Evolutionary conservation across 2,797 vertebrate genomes (phyloP), one percentile per base, ranked within the genome.

Genomic region (Sus cebifrons): DNA sequence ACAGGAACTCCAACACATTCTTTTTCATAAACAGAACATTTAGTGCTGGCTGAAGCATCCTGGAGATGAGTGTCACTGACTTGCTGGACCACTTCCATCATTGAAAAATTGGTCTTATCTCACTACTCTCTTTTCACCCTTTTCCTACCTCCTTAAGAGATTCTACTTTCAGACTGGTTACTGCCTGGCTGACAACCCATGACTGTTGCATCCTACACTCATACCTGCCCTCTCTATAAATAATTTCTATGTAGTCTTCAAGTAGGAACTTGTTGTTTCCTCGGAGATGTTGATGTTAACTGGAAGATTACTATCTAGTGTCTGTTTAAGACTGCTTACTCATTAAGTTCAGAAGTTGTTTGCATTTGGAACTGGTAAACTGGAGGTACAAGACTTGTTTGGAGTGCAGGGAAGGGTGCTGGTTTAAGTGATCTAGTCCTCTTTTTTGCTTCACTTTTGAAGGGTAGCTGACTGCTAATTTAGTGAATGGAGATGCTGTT

Each of bases 351-450:
- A 27, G 58, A 94, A 85, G 21, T 84, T 81, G 60, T 88, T 85
- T 92, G 13, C 23, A 78, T 82, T 92, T 94, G 86, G 58, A 96
- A 84, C 58, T 90, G 73, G 78, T 92, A 79, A 92, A 58, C 29
- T 87, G 54, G 20, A 32, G 23, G 17, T n/a, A 20, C 16, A 68
- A 86, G 49, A 20, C 15, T 87, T 36, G 1, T 92, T 62, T 73
- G 44, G 21, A 9, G 13, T 70, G 12, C 17, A 15, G 21, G 10
- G 17, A 60, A 65, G 58, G 49, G 40, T 17, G 9, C 21, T 25
- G 54, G 1, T 79, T 0, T 36, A 36, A 77, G n/a, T 56, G 10
- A 40, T 54, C 52, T 60, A 52, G 68, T 77, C 20, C 29, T 64
- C 27, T 74, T 79, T 83, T 62, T 82, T 27, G 93, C 56, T 16